phyloP scores from a whole-genome alignment of 2,113 vertebrate genomes.

The Rousettus leschenaultii region DNA sequence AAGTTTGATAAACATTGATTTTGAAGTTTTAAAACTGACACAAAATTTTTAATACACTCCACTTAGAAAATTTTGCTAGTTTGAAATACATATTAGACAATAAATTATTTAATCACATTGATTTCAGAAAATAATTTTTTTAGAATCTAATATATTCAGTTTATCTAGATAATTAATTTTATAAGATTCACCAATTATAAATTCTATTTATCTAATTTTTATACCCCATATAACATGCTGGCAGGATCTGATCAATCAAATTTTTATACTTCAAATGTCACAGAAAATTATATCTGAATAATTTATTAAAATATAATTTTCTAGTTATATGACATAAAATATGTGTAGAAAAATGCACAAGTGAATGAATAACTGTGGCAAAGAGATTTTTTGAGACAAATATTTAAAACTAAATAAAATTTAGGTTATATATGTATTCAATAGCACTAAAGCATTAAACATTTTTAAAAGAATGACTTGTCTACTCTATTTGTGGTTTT shows the following conservation, averaged over 20 bases:
- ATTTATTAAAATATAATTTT: constrained; percentile 55
- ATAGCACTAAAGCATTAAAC: not conserved
- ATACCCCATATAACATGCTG: constrained; percentile 46
- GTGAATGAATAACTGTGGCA: not conserved
- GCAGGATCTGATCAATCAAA: constrained; percentile 44
- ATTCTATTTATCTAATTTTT: constrained; percentile 67
- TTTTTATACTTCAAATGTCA: constrained; percentile 13
- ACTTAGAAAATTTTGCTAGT: not conserved
- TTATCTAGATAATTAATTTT: constrained; percentile 65
- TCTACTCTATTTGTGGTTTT: not conserved
- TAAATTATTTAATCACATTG: constrained; percentile 32
- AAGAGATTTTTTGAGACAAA: not conserved
- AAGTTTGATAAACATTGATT: not conserved
- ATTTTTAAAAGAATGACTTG: not conserved
- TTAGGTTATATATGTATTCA: constrained; percentile 7
- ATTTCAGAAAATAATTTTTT: constrained; percentile 32
- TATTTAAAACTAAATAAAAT: not conserved
- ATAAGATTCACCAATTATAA: constrained; percentile 38
- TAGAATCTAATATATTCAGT: constrained; percentile 1
- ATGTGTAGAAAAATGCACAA: constrained; percentile 11
- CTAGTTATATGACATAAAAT: constrained; percentile 35
- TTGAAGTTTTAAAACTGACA: constrained; percentile 4
- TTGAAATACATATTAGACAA: not conserved
- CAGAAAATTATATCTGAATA: constrained; percentile 35
- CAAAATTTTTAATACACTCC: not conserved